Base-by-base conservation (phyloP, 1,140 invertebrate species). In the Tetramorium simillimum region DNA sequence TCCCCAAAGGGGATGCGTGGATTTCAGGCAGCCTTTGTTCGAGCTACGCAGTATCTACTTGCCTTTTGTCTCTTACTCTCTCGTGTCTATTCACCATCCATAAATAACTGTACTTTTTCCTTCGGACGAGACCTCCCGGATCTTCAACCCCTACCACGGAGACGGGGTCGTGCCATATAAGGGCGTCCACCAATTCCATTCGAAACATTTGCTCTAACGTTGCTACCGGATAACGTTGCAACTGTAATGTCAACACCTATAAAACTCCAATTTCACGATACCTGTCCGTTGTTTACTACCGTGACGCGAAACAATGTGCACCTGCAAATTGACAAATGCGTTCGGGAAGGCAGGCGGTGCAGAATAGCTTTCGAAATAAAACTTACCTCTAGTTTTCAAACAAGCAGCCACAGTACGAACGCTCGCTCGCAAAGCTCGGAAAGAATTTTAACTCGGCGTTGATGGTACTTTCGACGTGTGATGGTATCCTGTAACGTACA, bases 71-170 rank as follows among this genome's bases (percentile, higher is more conserved):
- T 62, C 33, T 33, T 0, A 4, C 33, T 33, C 51, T 24, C n/a
- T n/a, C 62, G n/a, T 49, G 24, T 69, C 43, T 82, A 60, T 84
- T 84, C 40, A 58, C 58, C 46, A 24, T 75, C 69, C 28, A 84
- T 73, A 84, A 73, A 49, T 73, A 75, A 62, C 40, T 49, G 7
- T 46, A 49, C 40, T 37, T 73, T 75, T 60, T 21, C 40, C 40
- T 37, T 18, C 14, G 21, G 4, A 21, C 12, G 21, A 67, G 78
- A 70, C n/a, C 18, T 6, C 51, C 18, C n/a, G 21, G 1, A 24
- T 3, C 40, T 46, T 62, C 37, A 33, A 18, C 16, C 51, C 40
- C 24, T 82, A 80, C 46, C 33, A 12, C 63, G 33, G 7, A 40
- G 49, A 24, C 51, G 3, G 18, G 12, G 24, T 53, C 51, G 24